Evolutionary conservation across 2,888 invertebrate species (phyloP).

Genomic region (Siphlonurus alternatus): DNA sequence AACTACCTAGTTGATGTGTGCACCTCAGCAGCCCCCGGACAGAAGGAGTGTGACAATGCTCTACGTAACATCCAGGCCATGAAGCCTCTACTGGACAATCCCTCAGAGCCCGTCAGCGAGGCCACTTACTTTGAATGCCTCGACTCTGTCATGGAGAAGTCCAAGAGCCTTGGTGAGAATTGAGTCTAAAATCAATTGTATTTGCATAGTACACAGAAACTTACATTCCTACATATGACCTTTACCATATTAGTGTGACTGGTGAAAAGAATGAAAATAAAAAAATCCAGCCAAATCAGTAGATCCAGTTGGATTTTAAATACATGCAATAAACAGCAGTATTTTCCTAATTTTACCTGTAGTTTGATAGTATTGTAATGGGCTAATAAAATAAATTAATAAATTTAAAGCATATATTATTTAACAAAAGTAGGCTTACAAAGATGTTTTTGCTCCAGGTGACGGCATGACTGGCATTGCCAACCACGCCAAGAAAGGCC

Average conservation of each 20-base stretch:
- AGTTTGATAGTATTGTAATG: too few relatives aligned
- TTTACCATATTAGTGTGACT: too few relatives aligned
- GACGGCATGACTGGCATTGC: constrained; percentile 93
- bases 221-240: not conserved
- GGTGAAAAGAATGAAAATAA: not conserved
- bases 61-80: constrained; percentile 80
- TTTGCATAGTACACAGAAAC: not conserved
- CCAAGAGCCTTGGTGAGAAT: constrained; percentile 50
- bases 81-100: constrained; percentile 64
- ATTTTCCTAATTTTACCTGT: too few relatives aligned
- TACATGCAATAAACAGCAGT: too few relatives aligned
- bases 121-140: constrained; percentile 86
- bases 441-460: constrained; percentile 27
- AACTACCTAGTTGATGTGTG: constrained; percentile 77
- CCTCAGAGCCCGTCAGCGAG: constrained; percentile 74
- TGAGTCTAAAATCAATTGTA: too few relatives aligned
- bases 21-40: constrained; percentile 83
- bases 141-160: constrained; percentile 76
- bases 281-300: too few relatives aligned
- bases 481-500: constrained; percentile 71
- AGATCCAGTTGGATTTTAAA: too few relatives aligned
- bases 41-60: constrained; percentile 93
- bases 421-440: not conserved
- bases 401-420: too few relatives aligned
- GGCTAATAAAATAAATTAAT: too few relatives aligned